Base-by-base conservation (phyloP, 1,140 invertebrate genomes). In the Subanguina moxae region DNA sequence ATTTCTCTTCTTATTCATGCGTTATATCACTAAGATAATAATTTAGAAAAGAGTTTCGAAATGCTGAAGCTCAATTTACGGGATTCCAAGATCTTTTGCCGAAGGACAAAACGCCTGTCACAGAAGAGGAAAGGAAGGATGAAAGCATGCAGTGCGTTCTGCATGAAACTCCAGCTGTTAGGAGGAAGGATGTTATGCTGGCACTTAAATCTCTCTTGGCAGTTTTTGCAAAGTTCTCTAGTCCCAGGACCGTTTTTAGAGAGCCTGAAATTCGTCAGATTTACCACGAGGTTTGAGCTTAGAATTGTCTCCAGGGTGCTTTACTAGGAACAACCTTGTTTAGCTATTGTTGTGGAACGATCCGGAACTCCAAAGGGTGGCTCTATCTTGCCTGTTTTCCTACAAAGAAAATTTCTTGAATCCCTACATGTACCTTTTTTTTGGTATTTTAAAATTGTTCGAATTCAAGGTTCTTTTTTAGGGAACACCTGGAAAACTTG, bases 401-500 rank as follows among this genome's bases (percentile, higher is more conserved):
- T 61, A 61, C 38, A 61, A 61, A 61, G 19, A 30, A 5, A 21
- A 19, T 19, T 61, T 25, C 28, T 19, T 61, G 8, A 3, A 7
- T 19, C 28, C 27, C 13, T 61, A 61, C 38, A 8, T 43, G 58
- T 61, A 30, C 3, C 5, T 61, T n/a, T 5, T 25, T 7, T 61
- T 25, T 32, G n/a, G 13, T 30, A 25, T 61, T 61, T 3, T 61
- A 13, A 13, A 11, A 38, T 15, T 15, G 3, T 52, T 52, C 23
- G 17, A 15, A 7, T 3, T 52, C 17, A 52, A 21, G 48, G 3
- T n/a, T 38, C 32, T n/a, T 30, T 1, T 64, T 63, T 28, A 64
- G 62, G n/a, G 38, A 64, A 15, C n/a, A 64, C 32, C 57, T 64
- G 62, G n/a, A 58, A 7, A 64, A 64, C 32, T 15, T 64, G 42